Evolutionary conservation across 2,113 vertebrate genomes (phyloP), one percentile per base, ranked within the genome.

Genomic region (Lonchura striata): DNA sequence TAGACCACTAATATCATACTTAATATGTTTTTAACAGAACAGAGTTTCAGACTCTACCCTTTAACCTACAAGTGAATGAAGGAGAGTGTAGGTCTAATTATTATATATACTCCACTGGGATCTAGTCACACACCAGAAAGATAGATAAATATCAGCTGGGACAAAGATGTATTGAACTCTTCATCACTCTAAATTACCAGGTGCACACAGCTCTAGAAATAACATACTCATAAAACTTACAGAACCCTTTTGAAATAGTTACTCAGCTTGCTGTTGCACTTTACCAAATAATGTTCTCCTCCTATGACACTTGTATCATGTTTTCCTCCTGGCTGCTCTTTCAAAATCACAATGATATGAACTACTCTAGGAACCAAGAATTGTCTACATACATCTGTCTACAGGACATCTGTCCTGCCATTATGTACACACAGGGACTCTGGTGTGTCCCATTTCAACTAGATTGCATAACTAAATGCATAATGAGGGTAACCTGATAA

Each of bases 1-100:
- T 97, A 96, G 91, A 84, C 82, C 87, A 92, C 95, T 97, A 96
- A 96, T 97, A 97, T 90, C 25, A 97, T 97, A 95, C 97, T 98
- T 97, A 94, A 96, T 96, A 94, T 95, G 75, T 97, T 93, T 97
- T 97, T 90, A 97, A 96, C 95, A 92, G 95, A 97, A 94, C 56
- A 92, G 39, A 94, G 41, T 95, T 97, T 96, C 70, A 94, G 76
- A 82, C 35, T 93, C 49, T 97, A 42, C 42, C 85, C 90, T 97
- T 95, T 97, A 96, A 97, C 92, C 96, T 97, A 82, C 46, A 91
- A 84, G 11, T 2, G 46, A 91, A 96, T 94, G 16, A 25, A 68
- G 30, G 63, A 95, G 76, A 94, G 84, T 78, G 60, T 65, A 93
- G 89, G 76, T 94, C 69, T 97, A 97, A 97, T 97, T 97, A 95